Evolutionary conservation across 2,797 vertebrate species (phyloP).

Genomic region (Neoniphon sammara): DNA sequence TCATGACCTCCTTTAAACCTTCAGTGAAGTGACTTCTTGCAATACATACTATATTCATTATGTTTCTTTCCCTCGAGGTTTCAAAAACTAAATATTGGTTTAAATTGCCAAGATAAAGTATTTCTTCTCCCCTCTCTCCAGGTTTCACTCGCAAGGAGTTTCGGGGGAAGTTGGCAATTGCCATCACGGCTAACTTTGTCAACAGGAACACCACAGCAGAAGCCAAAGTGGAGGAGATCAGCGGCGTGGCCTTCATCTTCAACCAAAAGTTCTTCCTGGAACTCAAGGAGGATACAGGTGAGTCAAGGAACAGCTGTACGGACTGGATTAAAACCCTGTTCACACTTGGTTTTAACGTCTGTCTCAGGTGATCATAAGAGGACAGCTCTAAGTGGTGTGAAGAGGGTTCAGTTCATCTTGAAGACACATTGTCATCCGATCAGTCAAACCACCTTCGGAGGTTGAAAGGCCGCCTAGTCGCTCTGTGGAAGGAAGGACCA

Average conservation of each 20-base stretch:
- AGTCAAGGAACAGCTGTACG: conserved; percentile 1
- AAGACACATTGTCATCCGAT: no score
- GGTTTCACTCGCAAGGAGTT: conserved; percentile 97
- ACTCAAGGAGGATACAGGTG: conserved; percentile 95
- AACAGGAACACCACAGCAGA: conserved; percentile 98
- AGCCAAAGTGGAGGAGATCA: conserved; percentile 98
- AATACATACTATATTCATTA: no score
- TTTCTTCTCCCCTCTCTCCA: conserved; percentile 52
- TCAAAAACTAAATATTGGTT: background rate
- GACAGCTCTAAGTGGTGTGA: no score
- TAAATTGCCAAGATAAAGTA: background rate
- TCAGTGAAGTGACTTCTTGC: no score
- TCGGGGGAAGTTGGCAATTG: conserved; percentile 96
- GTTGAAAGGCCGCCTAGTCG: no score
- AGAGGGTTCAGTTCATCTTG: no score
- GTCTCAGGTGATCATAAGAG: no score
- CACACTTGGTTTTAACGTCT: no score
- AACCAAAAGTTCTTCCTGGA: conserved; percentile 99
- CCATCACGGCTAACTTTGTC: conserved; percentile 98
- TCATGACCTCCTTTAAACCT: no score
- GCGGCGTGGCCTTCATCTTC: conserved; percentile 98
- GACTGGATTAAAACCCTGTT: background rate
- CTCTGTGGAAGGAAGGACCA: no score
- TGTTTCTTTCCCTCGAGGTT: background rate
- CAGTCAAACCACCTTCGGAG: no score